Evolutionary conservation across 2,888 invertebrate species (phyloP), one percentile per base, ranked within the genome.

Genomic region (Latrodectus hesperus): DNA sequence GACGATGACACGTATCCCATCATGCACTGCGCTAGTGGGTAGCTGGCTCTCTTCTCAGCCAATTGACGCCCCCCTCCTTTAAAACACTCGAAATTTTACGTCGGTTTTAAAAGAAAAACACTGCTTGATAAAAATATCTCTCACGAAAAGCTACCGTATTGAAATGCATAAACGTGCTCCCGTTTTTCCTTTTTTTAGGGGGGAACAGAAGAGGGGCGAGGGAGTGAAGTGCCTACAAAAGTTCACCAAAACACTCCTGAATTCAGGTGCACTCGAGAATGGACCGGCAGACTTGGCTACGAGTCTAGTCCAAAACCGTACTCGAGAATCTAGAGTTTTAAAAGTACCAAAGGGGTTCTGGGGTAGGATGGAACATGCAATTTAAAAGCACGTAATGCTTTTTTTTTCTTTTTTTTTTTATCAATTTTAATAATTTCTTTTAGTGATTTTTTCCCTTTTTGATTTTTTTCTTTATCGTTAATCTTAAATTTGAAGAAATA

Each of bases 41-140:
- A 79, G 49, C 67, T n/a, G 49, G 84, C 71, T 86, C 85, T 76
- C 85, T 80, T 85, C n/a, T 52, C 80, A 87, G 86, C 72, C 86
- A 81, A 87, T 87, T 87, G 86, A 87, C 76, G 73, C 81, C 65
- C 71, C 80, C 70, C 64, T 38, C 65, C 75, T 85, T 80, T 79
- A 87, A 71, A 80, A 77, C 81, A 81, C 86, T 87, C 77, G 77
- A 87, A 38, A 81, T 81, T 87, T 87, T 87, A 81, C 81, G 76
- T 77, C 81, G 72, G 81, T 87, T 87, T 87, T 72, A 72, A 75
- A 82, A 87, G 72, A 87, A 87, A 77, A 77, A 81, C 67, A 73
- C 68, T 26, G 78, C 72, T 84, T 79, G 70, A 78, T 84, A 78
- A 87, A 87, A 87, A 81, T 87, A 74, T 55, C 51, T n/a, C 49